phyloP scores from a whole-genome alignment of 2,888 invertebrate species.

The Acleris laterana region DNA sequence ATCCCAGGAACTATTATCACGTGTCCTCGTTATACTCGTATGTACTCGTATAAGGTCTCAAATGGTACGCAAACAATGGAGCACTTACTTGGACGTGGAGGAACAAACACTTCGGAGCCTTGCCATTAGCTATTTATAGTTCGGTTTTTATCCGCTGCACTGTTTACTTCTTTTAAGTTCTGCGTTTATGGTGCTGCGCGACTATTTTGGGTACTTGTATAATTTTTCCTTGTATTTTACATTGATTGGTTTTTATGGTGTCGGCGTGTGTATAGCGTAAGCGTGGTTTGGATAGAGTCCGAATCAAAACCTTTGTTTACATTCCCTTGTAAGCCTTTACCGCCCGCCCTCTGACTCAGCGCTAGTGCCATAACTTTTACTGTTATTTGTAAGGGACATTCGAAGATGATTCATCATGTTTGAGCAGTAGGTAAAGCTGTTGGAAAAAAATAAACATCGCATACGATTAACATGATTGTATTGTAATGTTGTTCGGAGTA shows the following conservation, averaged over 20 bases:
- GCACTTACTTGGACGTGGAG: conserved; percentile 30
- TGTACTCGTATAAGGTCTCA: conserved; percentile 22
- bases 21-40: conserved; percentile 12
- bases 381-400: conserved; percentile 22
- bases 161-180: neutral
- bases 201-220: neutral
- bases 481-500: too few species aligned
- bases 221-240: neutral
- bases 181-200: neutral
- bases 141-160: conserved; percentile 9
- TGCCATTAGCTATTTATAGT: conserved; percentile 38
- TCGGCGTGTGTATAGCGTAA: too few species aligned
- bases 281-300: neutral
- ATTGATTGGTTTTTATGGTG: too few species aligned
- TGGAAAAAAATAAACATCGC: neutral
- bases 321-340: neutral
- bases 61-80: conserved; percentile 38
- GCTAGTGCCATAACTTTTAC: conserved; percentile 5
- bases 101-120: conserved; percentile 40
- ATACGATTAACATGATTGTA: neutral
- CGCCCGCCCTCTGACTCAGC: conserved; percentile 8
- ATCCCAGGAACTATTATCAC: conserved; percentile 15
- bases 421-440: conserved; percentile 1
- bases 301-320: neutral
- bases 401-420: conserved; percentile 22